Evolutionary conservation across 2,888 invertebrate genomes (phyloP).

Genomic region (Laspeyria flexula): DNA sequence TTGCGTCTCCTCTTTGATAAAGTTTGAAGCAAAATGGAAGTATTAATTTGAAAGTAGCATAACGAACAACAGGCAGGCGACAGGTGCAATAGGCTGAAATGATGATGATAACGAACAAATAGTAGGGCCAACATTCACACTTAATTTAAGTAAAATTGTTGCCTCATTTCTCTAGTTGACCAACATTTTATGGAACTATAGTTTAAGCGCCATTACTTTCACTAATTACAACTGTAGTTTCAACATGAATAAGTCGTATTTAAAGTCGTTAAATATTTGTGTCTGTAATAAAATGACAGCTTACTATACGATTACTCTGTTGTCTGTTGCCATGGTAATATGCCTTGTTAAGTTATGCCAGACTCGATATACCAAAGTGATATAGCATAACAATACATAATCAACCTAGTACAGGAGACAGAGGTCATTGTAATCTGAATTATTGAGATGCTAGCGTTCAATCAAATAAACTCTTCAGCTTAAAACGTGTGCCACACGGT

Average conservation of each 20-base stretch:
- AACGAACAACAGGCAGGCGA: too few species aligned
- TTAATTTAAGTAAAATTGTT: constrained; percentile 27
- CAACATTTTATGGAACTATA: constrained; percentile 12
- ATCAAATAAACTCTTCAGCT: too few species aligned
- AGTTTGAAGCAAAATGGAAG: too few species aligned
- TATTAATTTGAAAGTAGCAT: background rate
- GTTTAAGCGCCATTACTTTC: constrained; percentile 14
- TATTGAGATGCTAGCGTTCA: too few species aligned
- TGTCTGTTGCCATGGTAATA: background rate
- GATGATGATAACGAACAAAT: background rate
- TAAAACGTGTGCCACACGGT: too few species aligned
- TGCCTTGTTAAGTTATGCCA: too few species aligned
- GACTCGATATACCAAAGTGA: too few species aligned
- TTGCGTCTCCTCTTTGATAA: too few species aligned
- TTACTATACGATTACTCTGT: background rate
- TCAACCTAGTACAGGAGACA: too few species aligned
- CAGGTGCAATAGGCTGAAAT: too few species aligned
- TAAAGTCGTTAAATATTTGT: background rate
- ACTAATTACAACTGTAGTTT: background rate
- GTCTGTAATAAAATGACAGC: background rate
- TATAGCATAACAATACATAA: too few species aligned
- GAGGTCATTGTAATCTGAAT: too few species aligned
- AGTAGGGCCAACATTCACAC: constrained; percentile 11
- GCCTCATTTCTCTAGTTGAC: constrained; percentile 22
- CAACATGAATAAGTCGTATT: background rate